phyloP scores from a whole-genome alignment of 2,113 vertebrate species.

The Calyptommatus sinebrachiatus region DNA sequence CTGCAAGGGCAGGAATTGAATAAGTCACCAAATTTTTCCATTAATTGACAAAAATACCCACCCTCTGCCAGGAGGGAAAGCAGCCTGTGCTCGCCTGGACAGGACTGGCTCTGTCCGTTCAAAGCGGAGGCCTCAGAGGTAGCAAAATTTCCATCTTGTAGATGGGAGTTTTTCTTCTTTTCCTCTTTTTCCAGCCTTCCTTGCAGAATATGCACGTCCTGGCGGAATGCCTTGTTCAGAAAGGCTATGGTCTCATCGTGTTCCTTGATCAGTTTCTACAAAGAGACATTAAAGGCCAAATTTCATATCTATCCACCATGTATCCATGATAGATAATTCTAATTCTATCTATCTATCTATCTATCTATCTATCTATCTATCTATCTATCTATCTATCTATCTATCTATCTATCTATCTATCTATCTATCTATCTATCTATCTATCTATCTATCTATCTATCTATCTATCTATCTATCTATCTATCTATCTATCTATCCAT shows the following conservation, averaged over 20 bases:
- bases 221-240: slow-evolving; percentile 11
- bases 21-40: fast-evolving
- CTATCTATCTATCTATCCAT: too few species aligned
- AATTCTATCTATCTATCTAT: too few species aligned
- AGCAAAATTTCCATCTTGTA: fast-evolving
- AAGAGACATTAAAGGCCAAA: neutral
- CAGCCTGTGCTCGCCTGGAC: slow-evolving; percentile 18
- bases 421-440: too few species aligned
- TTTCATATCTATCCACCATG: too few species aligned
- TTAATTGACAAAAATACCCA: slow-evolving; percentile 17
- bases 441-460: too few species aligned
- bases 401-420: too few species aligned
- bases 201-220: neutral
- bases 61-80: slow-evolving; percentile 38
- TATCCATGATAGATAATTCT: too few species aligned
- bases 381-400: too few species aligned
- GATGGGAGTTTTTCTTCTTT: neutral
- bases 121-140: neutral
- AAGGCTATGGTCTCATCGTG: neutral
- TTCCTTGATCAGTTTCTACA: slow-evolving; percentile 20
- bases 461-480: too few species aligned
- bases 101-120: neutral
- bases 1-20: neutral
- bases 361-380: too few species aligned
- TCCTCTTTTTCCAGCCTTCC: neutral